Conservation (phyloP, 1,140 invertebrate genomes). For the Papilio polytes region DNA sequence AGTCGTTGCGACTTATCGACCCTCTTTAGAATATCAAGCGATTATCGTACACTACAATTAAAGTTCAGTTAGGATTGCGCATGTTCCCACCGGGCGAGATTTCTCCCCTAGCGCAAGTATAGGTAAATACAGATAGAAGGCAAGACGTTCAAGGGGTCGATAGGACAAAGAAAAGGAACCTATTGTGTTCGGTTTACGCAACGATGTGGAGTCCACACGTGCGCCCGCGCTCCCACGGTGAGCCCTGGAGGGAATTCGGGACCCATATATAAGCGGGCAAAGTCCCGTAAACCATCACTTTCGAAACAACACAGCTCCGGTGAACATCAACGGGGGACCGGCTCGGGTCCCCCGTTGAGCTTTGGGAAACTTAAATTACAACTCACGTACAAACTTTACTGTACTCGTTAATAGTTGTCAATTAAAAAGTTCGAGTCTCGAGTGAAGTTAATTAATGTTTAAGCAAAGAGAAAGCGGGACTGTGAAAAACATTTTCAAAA, state of each 20-base stretch:
- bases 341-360: conserved; percentile 57
- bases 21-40: conserved; percentile 64
- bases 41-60: conserved; percentile 71
- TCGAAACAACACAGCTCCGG: conserved; percentile 61
- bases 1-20: conserved; percentile 57
- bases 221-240: conserved; percentile 75
- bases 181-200: conserved; percentile 76
- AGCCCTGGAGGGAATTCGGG: conserved; percentile 60
- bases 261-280: conserved; percentile 65
- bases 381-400: conserved; percentile 51
- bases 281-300: conserved; percentile 57
- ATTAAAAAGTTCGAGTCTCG: conserved; percentile 60
- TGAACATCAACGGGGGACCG: conserved; percentile 67
- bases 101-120: conserved; percentile 71
- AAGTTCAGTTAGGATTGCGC: conserved; percentile 74
- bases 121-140: conserved; percentile 76
- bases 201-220: conserved; percentile 67
- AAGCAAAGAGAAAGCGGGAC: conserved; percentile 57
- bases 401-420: conserved; percentile 59
- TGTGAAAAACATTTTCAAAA: conserved; percentile 57
- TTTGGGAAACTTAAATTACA: conserved; percentile 44
- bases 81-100: conserved; percentile 75
- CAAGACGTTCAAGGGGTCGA: conserved; percentile 77
- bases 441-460: conserved; percentile 69
- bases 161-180: conserved; percentile 70